Evolutionary conservation across 2,797 vertebrate genomes (phyloP), one percentile per base, ranked within the genome.

Genomic region (Protonibea diacanthus): DNA sequence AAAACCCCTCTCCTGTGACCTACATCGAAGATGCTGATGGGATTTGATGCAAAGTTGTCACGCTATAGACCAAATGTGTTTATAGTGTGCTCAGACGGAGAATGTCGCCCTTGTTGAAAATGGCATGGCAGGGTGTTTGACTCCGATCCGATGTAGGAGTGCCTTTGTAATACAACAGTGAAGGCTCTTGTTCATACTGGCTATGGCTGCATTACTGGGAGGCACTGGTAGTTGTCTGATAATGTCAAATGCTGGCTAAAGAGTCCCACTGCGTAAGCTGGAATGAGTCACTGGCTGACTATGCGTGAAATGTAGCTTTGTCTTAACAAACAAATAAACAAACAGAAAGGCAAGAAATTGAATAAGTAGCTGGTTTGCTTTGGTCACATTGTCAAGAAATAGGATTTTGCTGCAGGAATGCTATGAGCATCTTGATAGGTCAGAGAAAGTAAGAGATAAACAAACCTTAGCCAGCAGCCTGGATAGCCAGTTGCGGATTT

Each of bases 71-170:
- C 52, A 65, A 88, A 71, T 82, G 77, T 80, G 79, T 66, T 81
- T 53, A 53, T 1, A 75, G 62, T 49, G 59, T 29, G 6, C 52
- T 10, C 67, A 56, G 59, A 73, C 58, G 75, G n/a, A 91, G 75
- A 92, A 92, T 86, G 81, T 70, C 83, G 23, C 77, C 83, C 74
- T 92, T 92, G 88, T 92, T 81, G n/a, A 42, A 78, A 85, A 85
- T 77, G 59, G 4, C 80, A 78, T 53, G 64, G 71, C 75, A 44
- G 83, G 74, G 76, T 71, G 66, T 55, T 66, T 60, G 63, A 73
- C 59, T 38, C 33, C 33, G 33, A 38, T 38, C 18, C n/a, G n/a
- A 40, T 49, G 45, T 52, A 63, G 40, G 51, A 74, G 51, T 9
- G 76, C 80, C 73, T 81, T 90, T 68, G 82, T 53, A 53, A 48